Evolutionary conservation across 2,797 vertebrate genomes (phyloP).

Genomic region (Novumbra hubbsi): DNA sequence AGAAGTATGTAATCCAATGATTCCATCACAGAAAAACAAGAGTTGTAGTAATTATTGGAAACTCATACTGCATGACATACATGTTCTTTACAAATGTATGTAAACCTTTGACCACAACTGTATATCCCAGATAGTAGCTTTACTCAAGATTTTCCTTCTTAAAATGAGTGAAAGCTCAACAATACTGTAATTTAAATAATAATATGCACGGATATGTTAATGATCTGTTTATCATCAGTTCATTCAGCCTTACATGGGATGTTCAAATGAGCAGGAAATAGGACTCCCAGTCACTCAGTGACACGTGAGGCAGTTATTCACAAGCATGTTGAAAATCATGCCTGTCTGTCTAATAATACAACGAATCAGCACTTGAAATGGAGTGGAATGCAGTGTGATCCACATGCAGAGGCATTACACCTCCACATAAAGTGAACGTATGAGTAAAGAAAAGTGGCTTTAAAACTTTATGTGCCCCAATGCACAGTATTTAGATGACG

Average conservation of each 20-base stretch:
- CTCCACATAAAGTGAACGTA: neutral
- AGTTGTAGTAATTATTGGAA: too few species aligned
- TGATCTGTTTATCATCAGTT: neutral
- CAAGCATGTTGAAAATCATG: neutral
- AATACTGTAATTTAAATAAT: neutral
- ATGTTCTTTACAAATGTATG: too few species aligned
- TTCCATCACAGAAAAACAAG: too few species aligned
- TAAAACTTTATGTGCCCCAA: neutral
- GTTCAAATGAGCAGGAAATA: neutral
- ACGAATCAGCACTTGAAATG: neutral
- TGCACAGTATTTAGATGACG: neutral
- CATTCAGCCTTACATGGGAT: neutral
- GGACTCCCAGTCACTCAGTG: neutral
- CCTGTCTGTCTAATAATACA: neutral
- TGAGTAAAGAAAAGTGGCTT: neutral
- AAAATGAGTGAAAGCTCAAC: neutral
- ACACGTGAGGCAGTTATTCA: neutral
- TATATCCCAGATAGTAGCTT: constrained; percentile 34
- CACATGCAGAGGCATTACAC: neutral
- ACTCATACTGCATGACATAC: too few species aligned
- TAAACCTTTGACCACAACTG: too few species aligned
- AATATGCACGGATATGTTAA: neutral
- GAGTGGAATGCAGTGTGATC: neutral
- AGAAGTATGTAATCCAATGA: too few species aligned
- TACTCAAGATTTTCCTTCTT: constrained; percentile 19